Evolutionary conservation across 2,888 invertebrate genomes (phyloP).

Genomic region (Ophion obscuratus): DNA sequence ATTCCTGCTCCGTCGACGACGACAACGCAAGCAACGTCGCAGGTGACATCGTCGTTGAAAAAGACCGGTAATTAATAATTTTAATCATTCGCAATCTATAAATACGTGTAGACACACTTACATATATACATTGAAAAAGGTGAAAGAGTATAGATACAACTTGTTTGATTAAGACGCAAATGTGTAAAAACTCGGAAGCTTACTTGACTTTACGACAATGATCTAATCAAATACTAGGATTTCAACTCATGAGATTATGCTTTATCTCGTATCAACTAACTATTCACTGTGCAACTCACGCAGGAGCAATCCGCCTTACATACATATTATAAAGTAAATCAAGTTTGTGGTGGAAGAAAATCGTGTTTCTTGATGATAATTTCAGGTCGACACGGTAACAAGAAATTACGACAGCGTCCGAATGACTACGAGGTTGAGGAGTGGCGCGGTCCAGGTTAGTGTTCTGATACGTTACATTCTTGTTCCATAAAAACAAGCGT

Average conservation of each 20-base stretch:
- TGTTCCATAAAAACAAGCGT: slow-evolving; percentile 9
- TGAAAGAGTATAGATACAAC: not conserved
- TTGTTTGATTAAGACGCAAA: not conserved
- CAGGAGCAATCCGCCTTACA: not conserved
- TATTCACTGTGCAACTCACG: not conserved
- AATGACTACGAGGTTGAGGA: slow-evolving; percentile 90
- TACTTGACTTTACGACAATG: not conserved
- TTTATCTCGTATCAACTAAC: not conserved
- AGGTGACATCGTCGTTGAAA: slow-evolving; percentile 86
- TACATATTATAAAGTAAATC: not conserved
- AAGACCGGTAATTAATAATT: slow-evolving; percentile 87
- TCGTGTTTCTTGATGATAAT: slow-evolving; percentile 34
- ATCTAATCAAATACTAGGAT: not conserved
- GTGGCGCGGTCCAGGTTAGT: slow-evolving; percentile 89
- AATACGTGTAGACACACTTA: not conserved
- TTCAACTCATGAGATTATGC: not conserved
- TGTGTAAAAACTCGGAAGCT: not conserved
- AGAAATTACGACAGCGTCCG: slow-evolving; percentile 85
- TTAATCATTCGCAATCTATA: not conserved
- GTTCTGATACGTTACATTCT: slow-evolving; percentile 71
- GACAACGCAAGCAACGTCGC: slow-evolving; percentile 86
- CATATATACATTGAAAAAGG: not conserved
- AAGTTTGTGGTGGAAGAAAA: slow-evolving; percentile 2
- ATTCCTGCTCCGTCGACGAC: slow-evolving; percentile 94
- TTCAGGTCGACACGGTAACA: slow-evolving; percentile 86